Percentiles rank a stretch among this genome's conserved stretches.
Conservation (phyloP, 2,888 invertebrate species). For the Magallana nippona region DNA sequence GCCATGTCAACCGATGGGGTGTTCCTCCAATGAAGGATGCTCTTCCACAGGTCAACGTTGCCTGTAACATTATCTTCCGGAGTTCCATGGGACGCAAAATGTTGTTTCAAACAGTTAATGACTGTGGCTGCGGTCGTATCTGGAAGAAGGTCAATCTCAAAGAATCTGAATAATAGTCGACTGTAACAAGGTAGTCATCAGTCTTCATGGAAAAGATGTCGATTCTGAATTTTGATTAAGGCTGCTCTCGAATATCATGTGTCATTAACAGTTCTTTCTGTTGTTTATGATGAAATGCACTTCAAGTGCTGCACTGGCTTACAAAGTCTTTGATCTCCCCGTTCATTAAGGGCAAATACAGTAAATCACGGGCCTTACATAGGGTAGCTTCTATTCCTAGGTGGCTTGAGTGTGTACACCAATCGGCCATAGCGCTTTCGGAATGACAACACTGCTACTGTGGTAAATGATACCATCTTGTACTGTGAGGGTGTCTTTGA, state of each 20-base stretch:
- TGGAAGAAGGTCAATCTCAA: too few relatives aligned
- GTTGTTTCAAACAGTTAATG: slow-evolving; percentile 45
- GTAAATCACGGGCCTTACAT: slow-evolving; percentile 9
- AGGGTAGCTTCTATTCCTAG: neutral
- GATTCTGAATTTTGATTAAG: too few relatives aligned
- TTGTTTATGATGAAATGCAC: too few relatives aligned
- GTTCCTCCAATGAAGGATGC: slow-evolving; percentile 39
- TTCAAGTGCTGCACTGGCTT: too few relatives aligned
- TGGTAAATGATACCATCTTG: slow-evolving; percentile 52
- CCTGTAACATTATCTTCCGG: slow-evolving; percentile 22
- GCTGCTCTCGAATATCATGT: too few relatives aligned
- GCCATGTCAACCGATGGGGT: slow-evolving; percentile 30
- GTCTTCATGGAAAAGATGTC: too few relatives aligned
- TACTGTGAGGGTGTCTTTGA: too few relatives aligned
- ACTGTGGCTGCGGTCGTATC: slow-evolving; percentile 34
- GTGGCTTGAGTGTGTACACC: slow-evolving; percentile 32
- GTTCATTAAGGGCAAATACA: slow-evolving; percentile 40
- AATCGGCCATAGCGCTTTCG: neutral
- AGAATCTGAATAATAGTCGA: too few relatives aligned
- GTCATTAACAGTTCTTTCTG: too few relatives aligned
- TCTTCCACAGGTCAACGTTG: neutral
- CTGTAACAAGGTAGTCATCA: too few relatives aligned
- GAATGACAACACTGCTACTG: slow-evolving; percentile 40
- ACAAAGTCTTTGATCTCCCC: slow-evolving; percentile 28
- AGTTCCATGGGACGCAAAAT: slow-evolving; percentile 53